Conservation (phyloP, 2,888 invertebrate species). For the Eudasyphora cyanicolor region DNA sequence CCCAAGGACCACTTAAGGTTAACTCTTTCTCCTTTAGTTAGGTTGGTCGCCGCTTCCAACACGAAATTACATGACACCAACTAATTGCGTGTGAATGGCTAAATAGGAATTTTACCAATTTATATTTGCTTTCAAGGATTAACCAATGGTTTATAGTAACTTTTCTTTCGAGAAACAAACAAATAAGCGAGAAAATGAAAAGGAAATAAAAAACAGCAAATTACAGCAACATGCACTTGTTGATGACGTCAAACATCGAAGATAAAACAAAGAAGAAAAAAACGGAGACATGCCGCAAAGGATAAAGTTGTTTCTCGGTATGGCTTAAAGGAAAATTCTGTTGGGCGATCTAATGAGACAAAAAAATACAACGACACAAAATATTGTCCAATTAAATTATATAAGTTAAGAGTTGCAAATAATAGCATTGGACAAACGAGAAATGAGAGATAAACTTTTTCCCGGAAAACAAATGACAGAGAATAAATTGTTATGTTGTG, state of each 20-base stretch:
- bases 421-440: background rate
- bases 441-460: background rate
- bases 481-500: too few relatives aligned
- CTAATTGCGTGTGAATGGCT: slow-evolving; percentile 3
- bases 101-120: slow-evolving; percentile 30
- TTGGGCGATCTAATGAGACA: background rate
- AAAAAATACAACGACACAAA: background rate
- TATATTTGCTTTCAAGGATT: background rate
- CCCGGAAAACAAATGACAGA: background rate
- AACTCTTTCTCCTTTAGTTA: background rate
- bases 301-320: background rate
- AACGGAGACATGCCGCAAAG: background rate
- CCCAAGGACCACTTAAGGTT: background rate
- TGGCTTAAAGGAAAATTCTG: background rate
- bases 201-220: background rate
- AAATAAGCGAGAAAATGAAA: background rate
- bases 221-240: slow-evolving; percentile 23
- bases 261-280: background rate
- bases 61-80: slow-evolving; percentile 35
- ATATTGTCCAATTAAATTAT: background rate
- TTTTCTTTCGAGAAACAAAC: too few relatives aligned
- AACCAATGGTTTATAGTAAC: background rate
- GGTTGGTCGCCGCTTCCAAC: background rate
- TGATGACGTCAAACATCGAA: slow-evolving; percentile 33
- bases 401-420: background rate